Evolutionary conservation across 1,140 invertebrate species (phyloP).

Genomic region (Amyelois transitella): DNA sequence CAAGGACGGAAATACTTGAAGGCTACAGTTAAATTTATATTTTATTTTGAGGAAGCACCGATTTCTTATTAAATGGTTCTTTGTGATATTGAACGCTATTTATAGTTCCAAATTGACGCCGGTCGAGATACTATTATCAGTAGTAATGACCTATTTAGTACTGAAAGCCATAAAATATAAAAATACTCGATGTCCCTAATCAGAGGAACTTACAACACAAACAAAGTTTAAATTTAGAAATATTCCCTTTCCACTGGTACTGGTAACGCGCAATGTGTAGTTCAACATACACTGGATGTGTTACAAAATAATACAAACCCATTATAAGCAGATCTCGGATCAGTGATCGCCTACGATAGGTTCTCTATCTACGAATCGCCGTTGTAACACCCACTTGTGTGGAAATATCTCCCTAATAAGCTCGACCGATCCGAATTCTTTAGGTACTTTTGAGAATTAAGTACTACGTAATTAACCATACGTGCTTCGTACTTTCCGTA

Average conservation of each 20-base stretch:
- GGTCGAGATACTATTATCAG: neutral
- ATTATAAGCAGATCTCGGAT: neutral
- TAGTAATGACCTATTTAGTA: neutral
- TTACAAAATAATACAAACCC: neutral
- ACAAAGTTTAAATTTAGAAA: neutral
- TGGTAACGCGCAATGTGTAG: neutral
- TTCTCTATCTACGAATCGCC: neutral
- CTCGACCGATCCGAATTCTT: neutral
- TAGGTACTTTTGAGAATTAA: neutral
- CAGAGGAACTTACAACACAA: neutral
- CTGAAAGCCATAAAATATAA: neutral
- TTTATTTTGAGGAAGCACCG: too few species aligned
- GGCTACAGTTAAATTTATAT: too few species aligned
- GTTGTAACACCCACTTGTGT: neutral
- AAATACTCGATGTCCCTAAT: neutral
- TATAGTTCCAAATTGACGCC: neutral
- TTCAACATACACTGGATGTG: neutral
- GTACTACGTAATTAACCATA: neutral
- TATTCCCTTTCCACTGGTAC: neutral
- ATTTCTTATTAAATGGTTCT: too few species aligned
- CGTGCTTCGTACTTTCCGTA: slow-evolving; percentile 2
- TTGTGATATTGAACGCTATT: too few species aligned
- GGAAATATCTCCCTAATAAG: neutral
- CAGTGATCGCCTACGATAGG: neutral
- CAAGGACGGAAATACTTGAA: neutral